phyloP scores from a whole-genome alignment of 1,140 invertebrate genomes.

The Apis florea region DNA sequence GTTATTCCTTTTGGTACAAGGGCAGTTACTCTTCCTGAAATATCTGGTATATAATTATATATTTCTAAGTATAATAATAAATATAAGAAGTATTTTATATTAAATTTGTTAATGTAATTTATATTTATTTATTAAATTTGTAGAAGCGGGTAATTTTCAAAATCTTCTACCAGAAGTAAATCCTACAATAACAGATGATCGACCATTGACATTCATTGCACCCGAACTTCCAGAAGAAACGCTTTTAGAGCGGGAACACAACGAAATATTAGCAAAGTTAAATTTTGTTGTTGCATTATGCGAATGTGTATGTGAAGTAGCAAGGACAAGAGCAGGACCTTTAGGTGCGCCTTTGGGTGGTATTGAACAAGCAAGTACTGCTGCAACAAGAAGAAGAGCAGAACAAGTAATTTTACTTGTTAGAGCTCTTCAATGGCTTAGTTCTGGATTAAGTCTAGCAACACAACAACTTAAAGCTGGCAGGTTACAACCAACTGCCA shows the following conservation, averaged over 20 bases:
- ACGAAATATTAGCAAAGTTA: conserved; percentile 95
- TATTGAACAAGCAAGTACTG: conserved; percentile 74
- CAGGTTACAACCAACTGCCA: conserved; percentile 92
- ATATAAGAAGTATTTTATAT: background rate
- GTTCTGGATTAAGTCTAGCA: conserved; percentile 94
- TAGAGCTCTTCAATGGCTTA: conserved; percentile 93
- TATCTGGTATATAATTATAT: conserved; percentile 77
- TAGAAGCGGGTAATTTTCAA: conserved; percentile 83
- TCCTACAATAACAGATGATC: conserved; percentile 76
- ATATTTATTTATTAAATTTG: conserved; percentile 23
- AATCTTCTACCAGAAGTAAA: conserved; percentile 81
- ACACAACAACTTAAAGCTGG: conserved; percentile 92
- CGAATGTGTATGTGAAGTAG: conserved; percentile 94
- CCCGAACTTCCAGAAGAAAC: conserved; percentile 98
- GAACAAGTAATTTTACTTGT: conserved; percentile 96
- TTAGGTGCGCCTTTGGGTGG: conserved; percentile 80
- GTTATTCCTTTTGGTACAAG: conserved; percentile 86
- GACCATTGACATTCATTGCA: conserved; percentile 90
- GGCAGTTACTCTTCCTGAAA: conserved; percentile 89
- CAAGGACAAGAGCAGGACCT: conserved; percentile 88
- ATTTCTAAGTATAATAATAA: background rate
- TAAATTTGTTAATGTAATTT: background rate
- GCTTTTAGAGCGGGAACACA: conserved; percentile 95
- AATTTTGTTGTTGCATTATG: conserved; percentile 95
- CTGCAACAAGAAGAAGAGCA: conserved; percentile 82